These are phyloP conservation scores for Aphelenchoides besseyi DNA, from an alignment of 1,140 invertebrate genomes.

Conservation along the genomic window DNA sequence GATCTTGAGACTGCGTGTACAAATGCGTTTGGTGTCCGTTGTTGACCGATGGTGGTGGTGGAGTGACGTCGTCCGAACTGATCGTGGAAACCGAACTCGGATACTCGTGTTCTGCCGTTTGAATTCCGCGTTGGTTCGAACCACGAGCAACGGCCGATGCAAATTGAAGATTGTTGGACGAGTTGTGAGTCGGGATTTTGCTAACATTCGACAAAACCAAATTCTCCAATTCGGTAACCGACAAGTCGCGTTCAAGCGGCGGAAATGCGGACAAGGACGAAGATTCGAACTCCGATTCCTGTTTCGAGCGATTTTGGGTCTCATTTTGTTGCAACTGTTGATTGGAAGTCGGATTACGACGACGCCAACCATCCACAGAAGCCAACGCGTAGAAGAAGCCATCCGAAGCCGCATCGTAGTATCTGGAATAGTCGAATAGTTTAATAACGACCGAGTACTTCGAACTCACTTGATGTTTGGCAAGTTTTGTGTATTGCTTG, in stretches of 20 bases:
- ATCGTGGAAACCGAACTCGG: conserved; percentile 7
- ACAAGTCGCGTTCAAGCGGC: conserved; percentile 5
- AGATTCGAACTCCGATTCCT: not conserved
- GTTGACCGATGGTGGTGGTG: conserved; percentile 6
- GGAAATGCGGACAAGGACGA: not conserved
- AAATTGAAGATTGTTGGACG: not conserved
- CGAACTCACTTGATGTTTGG: conserved; percentile 38
- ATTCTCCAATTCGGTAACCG: conserved; percentile 9
- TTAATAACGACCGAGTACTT: too few relatives aligned
- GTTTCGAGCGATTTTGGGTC: not conserved
- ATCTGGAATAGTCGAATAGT: too few relatives aligned
- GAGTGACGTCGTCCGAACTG: not conserved
- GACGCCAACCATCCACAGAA: conserved; percentile 55
- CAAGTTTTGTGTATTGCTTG: not conserved
- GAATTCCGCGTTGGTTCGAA: not conserved
- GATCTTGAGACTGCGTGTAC: not conserved
- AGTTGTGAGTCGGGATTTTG: not conserved
- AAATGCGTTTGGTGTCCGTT: not conserved
- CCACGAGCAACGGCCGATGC: not conserved
- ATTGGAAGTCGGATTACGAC: conserved; percentile 40
- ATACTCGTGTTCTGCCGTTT: not conserved
- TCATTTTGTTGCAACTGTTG: not conserved
- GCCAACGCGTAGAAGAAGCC: conserved; percentile 61
- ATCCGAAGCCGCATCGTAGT: conserved; percentile 55
- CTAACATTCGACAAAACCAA: conserved; percentile 1